Base-by-base conservation (phyloP, 2,888 invertebrate species). In the Caenorhabditis macrosperma region DNA sequence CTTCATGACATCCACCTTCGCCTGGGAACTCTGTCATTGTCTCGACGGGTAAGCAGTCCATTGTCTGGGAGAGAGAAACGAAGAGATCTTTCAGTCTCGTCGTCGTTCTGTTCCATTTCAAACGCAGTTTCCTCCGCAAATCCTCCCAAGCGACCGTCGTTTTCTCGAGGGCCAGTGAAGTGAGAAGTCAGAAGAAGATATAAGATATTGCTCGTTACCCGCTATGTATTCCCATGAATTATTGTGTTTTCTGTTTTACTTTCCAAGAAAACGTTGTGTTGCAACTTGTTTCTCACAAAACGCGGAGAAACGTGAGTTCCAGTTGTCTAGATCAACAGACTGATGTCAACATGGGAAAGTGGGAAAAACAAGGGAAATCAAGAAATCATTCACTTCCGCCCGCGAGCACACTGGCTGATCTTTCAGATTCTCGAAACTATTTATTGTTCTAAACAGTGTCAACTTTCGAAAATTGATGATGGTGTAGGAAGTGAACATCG, bases 11-110 rank as follows among this genome's bases (percentile, higher is more conserved):
- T 55, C 78, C 7, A 78, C 78, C 0, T 78, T 78, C 35, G 78
- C 78, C 1, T 78, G 78, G 78, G 78, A 78, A 15, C 20, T 78
- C 15, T 78, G 78, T 59, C 78, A 78, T 41, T 78, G 78, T 59
- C 41, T 78, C 17, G 78, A 78, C 44, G 78, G 78, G 78, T 78
- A 38, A 46, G 61, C 38, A 12, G 26, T 17, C 9, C 7, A 44
- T 44, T 44, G 44, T 15, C 15, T 5, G 5, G 44, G 6, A 9
- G 20, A 20, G 48, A 48, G 48, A 17, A 15, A 50, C 4, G 10
- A 38, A 10, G 17, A 26, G 7, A 10, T 28, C 9, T 52, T 75
- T 30, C 55, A 76, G 76, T 17, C 28, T 77, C 1, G 68, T 76
- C 20, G 68, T 76, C 10, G 61, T 67, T 1, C 12, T 76, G 12